Evolutionary conservation across 2,888 invertebrate genomes (phyloP).

Genomic region (Lypha dubia): DNA sequence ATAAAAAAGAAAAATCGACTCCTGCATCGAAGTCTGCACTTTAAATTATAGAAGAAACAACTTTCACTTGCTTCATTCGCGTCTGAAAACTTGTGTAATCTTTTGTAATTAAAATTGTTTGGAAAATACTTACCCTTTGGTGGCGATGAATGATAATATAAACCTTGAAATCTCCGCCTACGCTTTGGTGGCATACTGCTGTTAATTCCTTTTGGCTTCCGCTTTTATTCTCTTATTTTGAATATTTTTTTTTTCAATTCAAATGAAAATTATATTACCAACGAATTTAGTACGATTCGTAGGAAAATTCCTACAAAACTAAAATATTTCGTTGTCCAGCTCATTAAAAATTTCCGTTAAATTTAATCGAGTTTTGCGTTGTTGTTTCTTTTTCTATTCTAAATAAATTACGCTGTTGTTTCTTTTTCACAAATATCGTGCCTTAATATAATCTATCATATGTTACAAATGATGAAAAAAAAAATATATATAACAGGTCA

Average conservation of each 20-base stretch:
- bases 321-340: constrained; percentile 5
- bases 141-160: constrained; percentile 83
- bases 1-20: too few species aligned
- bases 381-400: not conserved
- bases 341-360: constrained; percentile 18
- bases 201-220: not conserved
- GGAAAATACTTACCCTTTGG: constrained; percentile 81
- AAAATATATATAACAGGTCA: too few species aligned
- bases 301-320: constrained; percentile 29
- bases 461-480: too few species aligned
- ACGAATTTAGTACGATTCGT: not conserved
- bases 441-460: constrained; percentile 51
- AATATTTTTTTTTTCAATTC: not conserved
- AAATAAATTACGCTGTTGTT: not conserved
- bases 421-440: constrained; percentile 45
- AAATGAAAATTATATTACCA: not conserved
- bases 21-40: too few species aligned
- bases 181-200: constrained; percentile 82
- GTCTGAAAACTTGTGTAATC: too few species aligned
- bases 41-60: too few species aligned
- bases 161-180: constrained; percentile 81
- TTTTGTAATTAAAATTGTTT: constrained; percentile 34
- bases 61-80: too few species aligned
- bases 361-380: constrained; percentile 1
- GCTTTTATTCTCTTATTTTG: not conserved